Conservation (phyloP, 2,888 invertebrate species). For the Uloborus plumipes region DNA sequence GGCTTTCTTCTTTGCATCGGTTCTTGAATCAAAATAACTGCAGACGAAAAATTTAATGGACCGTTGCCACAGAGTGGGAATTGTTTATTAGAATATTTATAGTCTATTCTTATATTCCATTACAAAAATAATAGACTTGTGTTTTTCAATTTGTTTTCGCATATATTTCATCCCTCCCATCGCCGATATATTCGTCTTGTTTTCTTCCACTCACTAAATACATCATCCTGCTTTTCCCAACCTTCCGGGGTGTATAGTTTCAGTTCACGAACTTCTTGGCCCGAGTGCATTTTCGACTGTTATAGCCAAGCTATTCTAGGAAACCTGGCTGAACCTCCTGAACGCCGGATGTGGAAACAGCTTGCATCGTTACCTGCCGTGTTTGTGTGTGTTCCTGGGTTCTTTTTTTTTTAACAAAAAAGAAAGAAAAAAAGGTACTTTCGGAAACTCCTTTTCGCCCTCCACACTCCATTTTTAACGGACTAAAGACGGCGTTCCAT, state of each 20-base stretch:
- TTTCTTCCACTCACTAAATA: neutral
- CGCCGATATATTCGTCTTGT: no score
- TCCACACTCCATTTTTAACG: neutral
- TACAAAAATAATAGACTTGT: no score
- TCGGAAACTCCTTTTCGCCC: neutral
- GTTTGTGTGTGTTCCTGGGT: conserved; percentile 22
- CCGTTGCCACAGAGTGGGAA: no score
- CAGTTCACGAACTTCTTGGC: conserved; percentile 61
- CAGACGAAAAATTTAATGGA: no score
- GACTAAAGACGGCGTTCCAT: neutral
- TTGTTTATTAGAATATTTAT: no score
- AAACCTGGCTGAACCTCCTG: conserved; percentile 7
- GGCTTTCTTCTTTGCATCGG: no score
- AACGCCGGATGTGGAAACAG: conserved; percentile 48
- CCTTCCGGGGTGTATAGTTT: conserved; percentile 35
- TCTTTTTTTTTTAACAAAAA: no score
- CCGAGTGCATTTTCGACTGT: conserved; percentile 26
- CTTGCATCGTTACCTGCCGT: conserved; percentile 48
- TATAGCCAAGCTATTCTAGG: conserved; percentile 52
- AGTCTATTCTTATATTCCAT: no score
- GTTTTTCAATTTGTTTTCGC: no score
- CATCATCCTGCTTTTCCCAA: neutral
- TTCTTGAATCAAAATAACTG: no score
- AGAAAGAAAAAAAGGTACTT: no score
- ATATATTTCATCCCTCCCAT: no score